Percentiles rank a stretch among this genome's conserved stretches.
Evolutionary conservation across 2,113 vertebrate genomes (phyloP).

Genomic region (Cynoglossus semilaevis): DNA sequence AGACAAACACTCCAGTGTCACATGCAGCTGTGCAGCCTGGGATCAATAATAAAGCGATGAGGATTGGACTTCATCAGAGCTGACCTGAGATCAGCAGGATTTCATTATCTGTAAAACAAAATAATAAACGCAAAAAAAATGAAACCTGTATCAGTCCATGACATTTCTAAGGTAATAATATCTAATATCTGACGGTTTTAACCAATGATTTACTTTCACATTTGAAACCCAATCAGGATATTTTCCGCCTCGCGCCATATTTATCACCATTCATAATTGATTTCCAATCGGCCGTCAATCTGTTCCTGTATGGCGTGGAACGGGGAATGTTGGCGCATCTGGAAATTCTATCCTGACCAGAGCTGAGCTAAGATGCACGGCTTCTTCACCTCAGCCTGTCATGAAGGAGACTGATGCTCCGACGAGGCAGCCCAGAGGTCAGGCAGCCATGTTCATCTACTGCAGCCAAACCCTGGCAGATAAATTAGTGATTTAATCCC

Average conservation of each 20-base stretch:
- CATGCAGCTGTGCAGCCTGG: too few relatives aligned
- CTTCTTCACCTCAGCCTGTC: conserved; percentile 41
- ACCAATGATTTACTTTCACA: not conserved
- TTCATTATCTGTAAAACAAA: too few relatives aligned
- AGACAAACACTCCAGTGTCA: too few relatives aligned
- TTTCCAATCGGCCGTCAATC: conserved; percentile 39
- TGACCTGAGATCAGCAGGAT: too few relatives aligned
- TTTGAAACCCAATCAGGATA: conserved; percentile 7
- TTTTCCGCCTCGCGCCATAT: conserved; percentile 1
- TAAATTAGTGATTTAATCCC: conserved; percentile 48
- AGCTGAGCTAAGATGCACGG: conserved; percentile 26
- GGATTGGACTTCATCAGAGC: too few relatives aligned
- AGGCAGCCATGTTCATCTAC: conserved; percentile 26
- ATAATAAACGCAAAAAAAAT: too few relatives aligned
- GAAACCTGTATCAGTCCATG: not conserved
- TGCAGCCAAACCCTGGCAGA: conserved; percentile 43
- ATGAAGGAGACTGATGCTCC: conserved; percentile 41
- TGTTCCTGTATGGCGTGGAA: conserved; percentile 27
- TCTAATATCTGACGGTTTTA: not conserved
- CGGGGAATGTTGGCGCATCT: not conserved
- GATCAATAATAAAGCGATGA: too few relatives aligned
- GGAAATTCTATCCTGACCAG: conserved; percentile 14
- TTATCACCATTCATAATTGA: conserved; percentile 16
- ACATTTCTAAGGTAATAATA: not conserved
- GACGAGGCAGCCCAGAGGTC: conserved; percentile 34